Evolutionary conservation across 2,113 vertebrate species (phyloP), one percentile per base, ranked within the genome.

Genomic region (Aphyosemion australe): DNA sequence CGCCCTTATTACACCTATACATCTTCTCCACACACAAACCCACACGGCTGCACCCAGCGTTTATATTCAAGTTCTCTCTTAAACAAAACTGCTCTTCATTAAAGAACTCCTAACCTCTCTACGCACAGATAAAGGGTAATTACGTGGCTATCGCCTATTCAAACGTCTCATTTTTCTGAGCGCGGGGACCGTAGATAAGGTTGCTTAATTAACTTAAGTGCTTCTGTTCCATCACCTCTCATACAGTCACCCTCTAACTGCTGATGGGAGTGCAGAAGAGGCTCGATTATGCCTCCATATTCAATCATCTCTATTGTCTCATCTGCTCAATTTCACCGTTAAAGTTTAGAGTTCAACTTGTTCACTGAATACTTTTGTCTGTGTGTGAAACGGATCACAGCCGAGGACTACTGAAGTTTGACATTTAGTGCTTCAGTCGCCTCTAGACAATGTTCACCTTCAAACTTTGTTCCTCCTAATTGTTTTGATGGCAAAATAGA

Each of bases 131-230:
- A 89, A 90, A 84, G 87, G 81, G 78, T 89, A 89, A 90, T 89
- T 90, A 89, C 78, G 67, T 76, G 79, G 85, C 81, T 78, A 89
- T 87, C 78, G 79, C 78, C 81, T 79, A 78, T 88, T 87, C 83
- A 80, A 84, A 86, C 20, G 79, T 83, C 81, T 80, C 80, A 69
- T 83, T 72, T 78, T 80, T 78, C 65, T 47, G 74, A 84, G 80
- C n/a, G 12, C 82, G 16, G 78, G 75, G 81, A 87, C 81, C 54
- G 72, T 39, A 86, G 89, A 90, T 90, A 90, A 87, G 80, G 80
- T 76, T 72, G 65, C 86, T 87, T 87, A 89, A 90, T 89, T 90
- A 89, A 89, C 82, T 90, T 84, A 86, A 90, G 84, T 87, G 82
- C 76, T 72, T 83, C 86, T 80, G 65, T 88, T 82, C 77, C 71